These are phyloP conservation scores for Paedocypris sp. DNA, from an alignment of 2,113 vertebrate genomes.

Conservation along the genomic window DNA sequence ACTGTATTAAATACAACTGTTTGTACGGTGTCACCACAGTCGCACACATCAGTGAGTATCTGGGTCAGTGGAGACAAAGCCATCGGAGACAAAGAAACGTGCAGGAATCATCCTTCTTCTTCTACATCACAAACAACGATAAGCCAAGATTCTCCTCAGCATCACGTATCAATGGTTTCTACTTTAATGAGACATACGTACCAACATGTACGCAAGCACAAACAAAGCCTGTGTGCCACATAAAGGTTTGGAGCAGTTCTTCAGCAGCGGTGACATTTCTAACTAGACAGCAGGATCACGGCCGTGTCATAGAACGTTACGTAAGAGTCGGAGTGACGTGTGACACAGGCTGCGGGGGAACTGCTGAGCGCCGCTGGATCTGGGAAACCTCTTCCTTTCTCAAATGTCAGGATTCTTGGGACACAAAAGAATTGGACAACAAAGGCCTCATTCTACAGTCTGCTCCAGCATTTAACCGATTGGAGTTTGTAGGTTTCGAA, in stretches of 20 bases:
- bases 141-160: too few species aligned
- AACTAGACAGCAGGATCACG: background rate
- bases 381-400: background rate
- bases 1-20: constrained; percentile 1
- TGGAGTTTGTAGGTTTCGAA: background rate
- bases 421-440: background rate
- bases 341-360: background rate
- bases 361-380: too few species aligned
- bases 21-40: constrained; percentile 30
- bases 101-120: background rate
- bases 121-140: background rate
- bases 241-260: background rate
- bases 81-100: background rate
- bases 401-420: background rate
- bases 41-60: constrained; percentile 47
- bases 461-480: background rate
- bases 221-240: background rate
- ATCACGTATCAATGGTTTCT: too few species aligned
- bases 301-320: background rate
- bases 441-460: background rate
- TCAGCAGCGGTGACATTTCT: background rate
- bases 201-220: too few species aligned
- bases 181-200: too few species aligned
- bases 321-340: background rate
- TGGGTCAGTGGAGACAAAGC: constrained; percentile 58